These are phyloP conservation scores for Coleophora deauratella DNA, from an alignment of 2,888 invertebrate species.

Conservation along the genomic window DNA sequence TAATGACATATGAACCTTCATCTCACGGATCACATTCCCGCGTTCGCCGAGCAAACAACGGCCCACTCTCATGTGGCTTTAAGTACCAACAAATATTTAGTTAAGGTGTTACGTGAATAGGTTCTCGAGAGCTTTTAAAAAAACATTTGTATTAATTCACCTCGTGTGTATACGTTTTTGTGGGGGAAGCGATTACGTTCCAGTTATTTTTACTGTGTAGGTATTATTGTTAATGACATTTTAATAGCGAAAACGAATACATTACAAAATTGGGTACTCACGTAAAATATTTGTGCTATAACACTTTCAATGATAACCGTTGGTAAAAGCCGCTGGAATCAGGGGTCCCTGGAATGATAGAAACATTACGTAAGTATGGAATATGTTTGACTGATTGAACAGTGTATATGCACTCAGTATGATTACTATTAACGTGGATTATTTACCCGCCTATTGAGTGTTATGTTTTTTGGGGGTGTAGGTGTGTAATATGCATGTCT, in stretches of 20 bases:
- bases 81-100: too few relatives aligned
- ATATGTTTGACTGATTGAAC: too few relatives aligned
- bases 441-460: too few relatives aligned
- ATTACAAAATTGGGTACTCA: slow-evolving; percentile 56
- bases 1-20: too few relatives aligned
- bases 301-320: slow-evolving; percentile 95
- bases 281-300: slow-evolving; percentile 71
- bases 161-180: slow-evolving; percentile 34
- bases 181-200: slow-evolving; percentile 38
- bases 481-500: too few relatives aligned
- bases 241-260: slow-evolving; percentile 46
- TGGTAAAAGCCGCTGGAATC: slow-evolving; percentile 99
- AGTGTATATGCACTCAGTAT: too few relatives aligned
- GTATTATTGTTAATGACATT: slow-evolving; percentile 44
- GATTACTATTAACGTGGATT: too few relatives aligned
- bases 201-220: slow-evolving; percentile 38
- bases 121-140: slow-evolving; percentile 29
- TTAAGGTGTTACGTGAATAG: background rate
- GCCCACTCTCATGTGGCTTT: background rate
- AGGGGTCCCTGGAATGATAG: slow-evolving; percentile 89
- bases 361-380: slow-evolving; percentile 19
- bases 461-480: too few relatives aligned
- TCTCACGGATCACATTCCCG: background rate
- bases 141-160: slow-evolving; percentile 39
- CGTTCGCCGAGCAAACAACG: background rate